Percentiles rank a stretch among this genome's conserved stretches.
Evolutionary conservation across 2,113 vertebrate species (phyloP).

Genomic region (Regulus satrapa): DNA sequence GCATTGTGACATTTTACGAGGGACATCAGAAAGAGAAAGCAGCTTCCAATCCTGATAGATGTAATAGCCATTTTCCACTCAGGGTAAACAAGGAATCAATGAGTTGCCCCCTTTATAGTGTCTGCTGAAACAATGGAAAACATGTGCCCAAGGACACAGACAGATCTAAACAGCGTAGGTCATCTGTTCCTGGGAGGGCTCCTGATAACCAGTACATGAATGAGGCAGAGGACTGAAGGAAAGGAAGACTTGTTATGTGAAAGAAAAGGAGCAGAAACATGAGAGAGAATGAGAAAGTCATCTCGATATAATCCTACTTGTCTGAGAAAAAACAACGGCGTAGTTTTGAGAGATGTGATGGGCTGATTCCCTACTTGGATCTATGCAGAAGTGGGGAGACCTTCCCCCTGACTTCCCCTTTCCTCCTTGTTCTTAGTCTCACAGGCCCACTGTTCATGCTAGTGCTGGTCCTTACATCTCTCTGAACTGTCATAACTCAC

Average conservation of each 20-base stretch:
- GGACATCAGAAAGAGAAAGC: background rate
- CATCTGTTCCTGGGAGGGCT: background rate
- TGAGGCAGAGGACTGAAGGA: background rate
- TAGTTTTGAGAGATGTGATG: background rate
- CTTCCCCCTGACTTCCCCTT: background rate
- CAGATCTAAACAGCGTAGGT: background rate
- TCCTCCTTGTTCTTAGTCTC: fast-evolving
- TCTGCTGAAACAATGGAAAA: background rate
- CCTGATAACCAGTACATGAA: fast-evolving
- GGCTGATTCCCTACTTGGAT: background rate
- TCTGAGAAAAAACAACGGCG: background rate
- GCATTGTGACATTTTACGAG: background rate
- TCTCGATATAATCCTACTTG: background rate
- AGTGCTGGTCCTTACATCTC: background rate
- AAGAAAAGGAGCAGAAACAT: background rate
- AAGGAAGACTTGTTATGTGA: background rate
- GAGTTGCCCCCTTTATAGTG: background rate
- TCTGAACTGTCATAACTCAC: background rate
- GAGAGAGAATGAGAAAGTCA: background rate
- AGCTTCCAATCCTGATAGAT: background rate
- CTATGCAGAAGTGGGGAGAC: background rate
- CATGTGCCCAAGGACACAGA: background rate
- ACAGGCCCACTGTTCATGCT: fast-evolving
- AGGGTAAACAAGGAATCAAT: background rate
- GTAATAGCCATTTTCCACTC: background rate